These are phyloP conservation scores for Drusus annulatus DNA, from an alignment of 1,140 invertebrate species.

Conservation along the genomic window DNA sequence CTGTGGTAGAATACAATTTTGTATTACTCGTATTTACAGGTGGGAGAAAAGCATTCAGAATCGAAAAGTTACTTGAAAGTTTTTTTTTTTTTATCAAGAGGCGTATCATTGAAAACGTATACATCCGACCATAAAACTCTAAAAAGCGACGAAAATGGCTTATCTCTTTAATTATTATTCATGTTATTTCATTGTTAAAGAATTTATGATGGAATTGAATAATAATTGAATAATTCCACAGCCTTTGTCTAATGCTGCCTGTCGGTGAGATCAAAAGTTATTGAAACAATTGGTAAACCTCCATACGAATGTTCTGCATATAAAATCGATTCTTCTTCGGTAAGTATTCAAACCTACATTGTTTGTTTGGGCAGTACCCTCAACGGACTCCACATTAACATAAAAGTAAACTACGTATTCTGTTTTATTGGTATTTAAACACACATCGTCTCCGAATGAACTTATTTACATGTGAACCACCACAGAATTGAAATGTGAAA, in stretches of 20 bases:
- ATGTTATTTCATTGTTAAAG: too few relatives aligned
- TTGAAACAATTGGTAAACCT: background rate
- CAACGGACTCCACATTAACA: constrained; percentile 20
- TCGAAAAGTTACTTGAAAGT: too few relatives aligned
- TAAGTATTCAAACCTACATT: constrained; percentile 12
- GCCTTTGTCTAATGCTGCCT: background rate
- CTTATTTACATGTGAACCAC: background rate
- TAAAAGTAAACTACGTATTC: constrained; percentile 7
- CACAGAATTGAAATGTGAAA: background rate
- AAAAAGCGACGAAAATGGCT: too few relatives aligned
- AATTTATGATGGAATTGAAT: background rate
- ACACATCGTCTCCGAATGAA: constrained; percentile 25
- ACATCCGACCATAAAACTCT: too few relatives aligned
- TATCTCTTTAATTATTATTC: too few relatives aligned
- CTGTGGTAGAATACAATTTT: too few relatives aligned
- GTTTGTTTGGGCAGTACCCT: constrained; percentile 12
- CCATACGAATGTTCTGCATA: background rate
- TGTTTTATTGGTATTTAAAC: constrained; percentile 38
- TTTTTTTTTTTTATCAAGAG: too few relatives aligned
- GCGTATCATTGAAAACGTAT: too few relatives aligned
- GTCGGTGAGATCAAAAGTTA: background rate
- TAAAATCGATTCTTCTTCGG: background rate
- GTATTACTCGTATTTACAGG: too few relatives aligned
- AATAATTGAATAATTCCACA: background rate
- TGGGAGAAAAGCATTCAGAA: too few relatives aligned